Base-by-base conservation (phyloP, 2,113 vertebrate species). In the Centropus bengalensis region DNA sequence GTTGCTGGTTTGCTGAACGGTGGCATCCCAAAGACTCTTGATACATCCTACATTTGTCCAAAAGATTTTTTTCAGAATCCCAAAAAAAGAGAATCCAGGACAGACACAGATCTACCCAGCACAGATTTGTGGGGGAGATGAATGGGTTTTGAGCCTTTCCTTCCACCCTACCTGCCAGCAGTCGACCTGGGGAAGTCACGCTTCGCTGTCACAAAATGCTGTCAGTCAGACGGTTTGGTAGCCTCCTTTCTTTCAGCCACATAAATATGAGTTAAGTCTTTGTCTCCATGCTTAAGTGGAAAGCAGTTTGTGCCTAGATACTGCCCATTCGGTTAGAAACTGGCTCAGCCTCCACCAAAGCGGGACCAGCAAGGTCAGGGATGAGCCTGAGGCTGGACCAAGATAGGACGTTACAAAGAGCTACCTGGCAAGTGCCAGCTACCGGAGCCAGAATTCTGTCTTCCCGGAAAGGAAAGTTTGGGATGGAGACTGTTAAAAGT, bases 111-210 rank as follows among this genome's bases (percentile, higher is more conserved):
- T 27, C 54, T 60, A 40, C 10, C 36, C 4, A 1, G 63, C 52
- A 71, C 26, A 49, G 47, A 45, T 27, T 45, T 55, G 30, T 14
- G 32, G 67, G 32, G 40, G 27, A 90, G 32, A 15, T 20, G 5
- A 76, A 42, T 0, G 3, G 8, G 30, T 55, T 78, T 30, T 36
- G 56, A 51, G 52, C 7, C 30, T 60, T 55, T 70, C 23, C 42
- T 55, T 12, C 26, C 1, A 2, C 20, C 20, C 52, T 28, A 26
- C 24, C 42, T 49, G 30, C 62, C 5, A 0, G n/a, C 12, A 4
- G 28, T 59, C 36, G 38, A 23, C 60, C 58, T 70, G 51, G 44
- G 15, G 45, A 11, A 70, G 63, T 30, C 38, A 12, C 12, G 13
- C 9, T 9, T 3, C 47, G 21, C 73, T 55, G 75, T 20, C 40